Base-by-base conservation (phyloP, 1,140 invertebrate genomes). In the Belonocnema kinseyi region DNA sequence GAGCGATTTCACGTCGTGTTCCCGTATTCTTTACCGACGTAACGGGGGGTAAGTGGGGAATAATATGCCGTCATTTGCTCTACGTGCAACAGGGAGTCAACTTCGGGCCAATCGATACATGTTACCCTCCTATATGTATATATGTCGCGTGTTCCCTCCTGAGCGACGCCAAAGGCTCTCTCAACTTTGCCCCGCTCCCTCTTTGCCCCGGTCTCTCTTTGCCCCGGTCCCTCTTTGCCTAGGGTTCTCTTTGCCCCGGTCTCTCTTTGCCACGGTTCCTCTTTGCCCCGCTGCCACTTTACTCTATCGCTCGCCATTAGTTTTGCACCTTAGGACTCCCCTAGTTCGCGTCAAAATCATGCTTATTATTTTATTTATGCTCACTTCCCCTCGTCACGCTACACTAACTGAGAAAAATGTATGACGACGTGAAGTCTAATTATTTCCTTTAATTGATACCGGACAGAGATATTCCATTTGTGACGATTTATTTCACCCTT, bases 21-120 rank as follows among this genome's bases (percentile, higher is more conserved):
- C 82, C 66, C 80, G 78, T 84, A 83, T 85, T 86, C 80, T 86
- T 86, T 83, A 76, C 79, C 78, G 54, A 77, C 66, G 73, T 80
- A 84, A 81, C 77, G 56, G 77, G 75, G 82, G 74, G 75, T 87
- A 87, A 88, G 80, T 84, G 83, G 84, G 82, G 79, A 86, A 88
- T 88, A 86, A 88, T 87, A 88, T 78, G 82, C 85, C 83, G 83
- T 87, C 86, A 85, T 87, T 88, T 83, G 77, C 81, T 77, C 77
- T 86, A 84, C 85, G 83, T 85, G 85, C 86, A 88, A 88, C 84
- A 85, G 85, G 84, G 83, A 84, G 77, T 75, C 71, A 79, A 79
- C 78, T 72, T 72, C 61, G 78, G 78, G 80, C 78, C 83, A 87
- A 88, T 88, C 86, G 82, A 88, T 88, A 87, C 74, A 78, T 72